Base-by-base conservation (phyloP, 1,140 invertebrate species). In the Propsilocerus akamusi region DNA sequence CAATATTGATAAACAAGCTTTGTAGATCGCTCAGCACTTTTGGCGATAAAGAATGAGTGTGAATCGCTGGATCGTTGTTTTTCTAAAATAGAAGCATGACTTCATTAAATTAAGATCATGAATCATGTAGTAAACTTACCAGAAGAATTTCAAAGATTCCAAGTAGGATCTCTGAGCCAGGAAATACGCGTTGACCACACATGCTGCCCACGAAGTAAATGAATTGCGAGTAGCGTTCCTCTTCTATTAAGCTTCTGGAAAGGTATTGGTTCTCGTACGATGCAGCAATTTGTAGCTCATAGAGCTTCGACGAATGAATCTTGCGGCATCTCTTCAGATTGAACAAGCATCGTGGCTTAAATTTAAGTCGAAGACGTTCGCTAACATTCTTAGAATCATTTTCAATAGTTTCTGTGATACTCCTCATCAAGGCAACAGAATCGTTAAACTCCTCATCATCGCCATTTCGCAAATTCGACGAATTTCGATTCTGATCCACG, bases 351-450 rank as follows among this genome's bases (percentile, higher is more conserved):
- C 22, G 2, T 4, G 34, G 34, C 3, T 7, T 20, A 7, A 20
- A 5, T 20, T 41, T 20, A 17, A 41, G 34, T 20, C 22, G n/a
- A 1, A 41, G 34, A 41, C 34, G 34, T 20, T 41, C 34, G 17
- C 4, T 2, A 1, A 41, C 14, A 20, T 41, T 41, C 3, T 17
- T 41, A 10, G 10, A 41, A 17, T 17, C 17, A 20, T 41, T 41
- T 1, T n/a, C 10, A 0, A 41, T 2, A 3, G 17, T 20, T 41
- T n/a, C 11, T 20, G 8, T 41, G 17, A 41, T 10, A 20, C 8
- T 41, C 14, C 10, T 41, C 5, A 41, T n/a, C 5, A 41, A 51
- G 26, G 55, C n/a, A n/a, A n/a, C n/a, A n/a, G n/a, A n/a, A n/a
- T n/a, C n/a, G n/a, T n/a, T n/a, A n/a, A n/a, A n/a, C n/a, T n/a